These are phyloP conservation scores for Corythaixoides concolor DNA, from an alignment of 2,113 vertebrate species.

Conservation along the genomic window DNA sequence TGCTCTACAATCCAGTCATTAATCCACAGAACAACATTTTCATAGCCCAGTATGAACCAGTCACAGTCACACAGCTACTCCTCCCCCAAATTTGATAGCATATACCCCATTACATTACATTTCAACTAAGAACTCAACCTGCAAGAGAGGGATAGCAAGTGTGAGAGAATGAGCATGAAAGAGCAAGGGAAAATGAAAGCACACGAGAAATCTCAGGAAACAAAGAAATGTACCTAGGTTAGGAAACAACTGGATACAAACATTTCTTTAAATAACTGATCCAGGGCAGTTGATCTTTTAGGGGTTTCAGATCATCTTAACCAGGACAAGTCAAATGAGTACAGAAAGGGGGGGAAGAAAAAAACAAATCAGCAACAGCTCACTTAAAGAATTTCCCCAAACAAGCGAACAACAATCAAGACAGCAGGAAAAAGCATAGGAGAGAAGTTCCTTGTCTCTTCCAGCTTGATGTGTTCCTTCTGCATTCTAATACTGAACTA, in stretches of 20 bases:
- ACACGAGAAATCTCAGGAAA: accelerated
- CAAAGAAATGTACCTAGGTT: not conserved
- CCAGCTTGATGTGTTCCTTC: not conserved
- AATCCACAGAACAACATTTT: not conserved
- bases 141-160: not conserved
- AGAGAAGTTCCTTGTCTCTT: not conserved
- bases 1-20: not conserved
- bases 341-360: not conserved
- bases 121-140: not conserved
- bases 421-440: not conserved
- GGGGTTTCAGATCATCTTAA: not conserved
- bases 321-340: not conserved
- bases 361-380: not conserved
- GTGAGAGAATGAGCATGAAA: not conserved
- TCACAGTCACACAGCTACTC: not conserved
- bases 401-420: not conserved
- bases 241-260: not conserved
- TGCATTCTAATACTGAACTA: not conserved
- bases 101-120: not conserved
- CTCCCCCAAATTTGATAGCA: accelerated
- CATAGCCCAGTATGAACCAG: not conserved
- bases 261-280: not conserved
- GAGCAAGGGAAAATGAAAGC: not conserved
- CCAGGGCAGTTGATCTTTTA: not conserved
- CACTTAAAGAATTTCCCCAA: not conserved